Base-by-base conservation (phyloP, 2,888 invertebrate genomes). In the Cyclophora albipunctata region DNA sequence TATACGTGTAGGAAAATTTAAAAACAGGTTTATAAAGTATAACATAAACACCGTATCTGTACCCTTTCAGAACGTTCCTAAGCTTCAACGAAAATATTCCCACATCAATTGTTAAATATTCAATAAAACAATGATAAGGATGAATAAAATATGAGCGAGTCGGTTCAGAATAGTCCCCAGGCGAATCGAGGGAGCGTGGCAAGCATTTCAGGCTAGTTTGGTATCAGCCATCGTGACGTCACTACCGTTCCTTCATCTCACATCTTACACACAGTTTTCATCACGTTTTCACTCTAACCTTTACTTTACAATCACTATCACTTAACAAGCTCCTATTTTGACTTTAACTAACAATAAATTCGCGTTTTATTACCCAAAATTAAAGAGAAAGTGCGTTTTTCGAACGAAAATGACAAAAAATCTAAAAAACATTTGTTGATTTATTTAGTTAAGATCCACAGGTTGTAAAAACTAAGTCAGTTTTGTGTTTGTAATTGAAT, bases 121-220 rank as follows among this genome's bases (percentile, higher is more conserved):
- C 5, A 7, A 45, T 37, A 45, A n/a, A 33, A 34, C 33, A 40
- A 41, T 7, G 41, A 42, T 35, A 7, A 42, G 3, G 20, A 34
- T 34, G 43, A 43, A 43, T 34, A 34, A 43, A 43, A 43, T 43
- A 43, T 34, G 54, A 53, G 43, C 59, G 66, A 20, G 20, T 20
- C 20, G 20, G 79, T 71, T 79, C 78, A 79, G 87, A 87, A 87
- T 87, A 71, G 57, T 72, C 86, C 66, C 65, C 69, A 66, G 69
- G 69, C 65, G 67, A 78, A 73, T 78, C 75, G 80, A 78, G 82
- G 74, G 83, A 84, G 82, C 78, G 81, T 78, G 77, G 81, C 79
- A 83, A 84, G 82, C 84, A 81, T 83, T 81, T 82, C 86, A 76
- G 79, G 76, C 83, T 87, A 88, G 87, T 88, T 84, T 83, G 84